A percentile compares a stretch with the other conserved stretches of the same genome.
Evolutionary conservation across 2,888 invertebrate genomes (phyloP).

Genomic region (Amphipoea lucens): DNA sequence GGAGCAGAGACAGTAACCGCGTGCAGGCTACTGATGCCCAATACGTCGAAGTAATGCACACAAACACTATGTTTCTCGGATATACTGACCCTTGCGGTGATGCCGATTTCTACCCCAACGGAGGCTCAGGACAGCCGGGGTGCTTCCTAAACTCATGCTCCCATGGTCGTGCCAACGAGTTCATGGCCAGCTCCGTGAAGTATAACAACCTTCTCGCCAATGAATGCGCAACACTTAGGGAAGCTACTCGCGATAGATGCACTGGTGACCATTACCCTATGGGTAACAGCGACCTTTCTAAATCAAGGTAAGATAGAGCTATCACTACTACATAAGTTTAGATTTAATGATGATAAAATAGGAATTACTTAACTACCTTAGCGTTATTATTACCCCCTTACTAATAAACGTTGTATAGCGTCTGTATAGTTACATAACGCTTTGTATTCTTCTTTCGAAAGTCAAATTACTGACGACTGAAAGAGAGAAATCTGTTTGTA

Average conservation of each 20-base stretch:
- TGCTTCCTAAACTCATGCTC: conserved; percentile 79
- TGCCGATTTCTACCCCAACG: conserved; percentile 83
- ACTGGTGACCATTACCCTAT: conserved; percentile 70
- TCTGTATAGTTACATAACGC: too few relatives aligned
- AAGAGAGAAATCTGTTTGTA: too few relatives aligned
- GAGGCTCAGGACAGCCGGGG: conserved; percentile 80
- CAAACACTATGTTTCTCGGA: conserved; percentile 77
- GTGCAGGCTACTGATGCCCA: conserved; percentile 74
- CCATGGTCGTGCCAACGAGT: conserved; percentile 76
- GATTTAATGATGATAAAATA: neutral
- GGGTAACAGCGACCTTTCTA: conserved; percentile 78
- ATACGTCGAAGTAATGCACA: conserved; percentile 86
- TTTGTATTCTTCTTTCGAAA: too few relatives aligned
- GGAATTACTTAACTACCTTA: neutral
- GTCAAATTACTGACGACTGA: too few relatives aligned
- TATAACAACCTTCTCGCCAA: conserved; percentile 76
- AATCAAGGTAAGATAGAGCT: conserved; percentile 70
- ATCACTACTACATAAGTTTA: neutral
- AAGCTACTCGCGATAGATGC: conserved; percentile 73
- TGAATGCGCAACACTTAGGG: conserved; percentile 71
- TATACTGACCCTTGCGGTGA: conserved; percentile 76
- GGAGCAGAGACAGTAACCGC: conserved; percentile 72
- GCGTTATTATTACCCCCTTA: neutral
- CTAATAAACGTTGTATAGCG: too few relatives aligned
- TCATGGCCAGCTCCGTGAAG: conserved; percentile 78